Evolutionary conservation across 1,140 invertebrate genomes (phyloP), one percentile per base, ranked within the genome.

Genomic region (Drosophila obscura): DNA sequence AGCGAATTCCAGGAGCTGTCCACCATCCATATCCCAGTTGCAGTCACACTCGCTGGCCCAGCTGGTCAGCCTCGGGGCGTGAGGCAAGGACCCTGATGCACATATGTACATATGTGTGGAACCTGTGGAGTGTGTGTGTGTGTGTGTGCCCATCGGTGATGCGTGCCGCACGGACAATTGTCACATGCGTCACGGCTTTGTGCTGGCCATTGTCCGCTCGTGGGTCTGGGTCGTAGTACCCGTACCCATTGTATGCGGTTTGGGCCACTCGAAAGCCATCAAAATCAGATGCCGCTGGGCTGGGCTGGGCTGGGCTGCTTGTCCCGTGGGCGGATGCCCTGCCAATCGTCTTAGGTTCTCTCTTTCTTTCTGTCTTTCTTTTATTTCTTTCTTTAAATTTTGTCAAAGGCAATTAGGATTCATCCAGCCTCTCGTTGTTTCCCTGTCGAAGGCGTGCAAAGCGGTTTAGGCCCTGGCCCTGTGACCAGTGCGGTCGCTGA

Each of bases 1-100:
- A 15, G 69, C 82, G 63, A 81, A 85, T 85, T 85, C 81, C 81
- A 85, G 81, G 81, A 85, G 81, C 81, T 87, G 81, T 80, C 73
- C 62, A 58, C 56, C 49, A 35, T 60, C 52, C 46, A 57, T 43
- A 35, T 63, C 60, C 35, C 31, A 31, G 31, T 31, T 8, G 2
- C 8, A 31, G 31, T 31, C 28, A 8, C 28, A 31, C 28, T 31
- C 28, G 8, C 43, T 15, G 19, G 44, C 48, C 72, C 77, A 85
- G 73, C 81, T 84, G 65, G 80, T 59, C 73, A 31, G 73, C 64
- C 68, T 45, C 46, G 48, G 57, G 69, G 71, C 57, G 52, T 55
- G 43, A 46, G 50, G 28, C 60, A 45, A 53, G 46, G 26, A 45
- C 19, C 46, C 15, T 44, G 51, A 53, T 51, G 15, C 6, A 51